Evolutionary conservation across 2,888 invertebrate species (phyloP), one percentile per base, ranked within the genome.

Genomic region (Stenodera caucasica): DNA sequence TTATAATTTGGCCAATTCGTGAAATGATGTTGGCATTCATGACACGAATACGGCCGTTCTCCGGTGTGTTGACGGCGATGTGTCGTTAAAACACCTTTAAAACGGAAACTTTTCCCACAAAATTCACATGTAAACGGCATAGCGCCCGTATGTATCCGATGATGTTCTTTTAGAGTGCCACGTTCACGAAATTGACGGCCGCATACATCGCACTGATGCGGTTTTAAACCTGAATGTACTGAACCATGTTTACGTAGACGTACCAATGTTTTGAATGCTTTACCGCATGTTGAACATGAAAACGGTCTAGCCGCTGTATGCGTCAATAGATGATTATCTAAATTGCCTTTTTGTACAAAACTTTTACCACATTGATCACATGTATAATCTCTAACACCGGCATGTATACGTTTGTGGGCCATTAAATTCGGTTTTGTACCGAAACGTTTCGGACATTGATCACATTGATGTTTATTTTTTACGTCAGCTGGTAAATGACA

Each of bases 1-100:
- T 91, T 91, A 71, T 90, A 91, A 79, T 91, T 91, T 0, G 91
- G 90, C 90, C 91, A 91, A 74, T 91, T 91, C 0, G 90, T 90
- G 68, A 91, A 91, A 72, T 90, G 85, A 74, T 86, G 87, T 57
- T 88, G 86, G 71, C 91, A 92, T 64, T 88, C 86, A 33, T 85
- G 77, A 70, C 91, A 92, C 0, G 87, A 85, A 73, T 91, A 91
- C 0, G 91, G 91, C 32, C 90, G 84, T 35, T 87, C 88, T 0
- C 75, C 87, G 0, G 88, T 88, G 67, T 91, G 91, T 68, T 88
- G 88, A 12, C 90, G 80, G 60, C 89, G 84, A 74, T 91, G 91
- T n/a, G 89, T 86, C 70, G 88, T 89, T 56, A 89, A 78, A 49
- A 90, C 89, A 64, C 90, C 90, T 75, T 90, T 90, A 74, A 90